Percentiles rank a stretch among this genome's conserved stretches.
phyloP scores from a whole-genome alignment of 2,888 invertebrate genomes.

The Tridacna crocea region DNA sequence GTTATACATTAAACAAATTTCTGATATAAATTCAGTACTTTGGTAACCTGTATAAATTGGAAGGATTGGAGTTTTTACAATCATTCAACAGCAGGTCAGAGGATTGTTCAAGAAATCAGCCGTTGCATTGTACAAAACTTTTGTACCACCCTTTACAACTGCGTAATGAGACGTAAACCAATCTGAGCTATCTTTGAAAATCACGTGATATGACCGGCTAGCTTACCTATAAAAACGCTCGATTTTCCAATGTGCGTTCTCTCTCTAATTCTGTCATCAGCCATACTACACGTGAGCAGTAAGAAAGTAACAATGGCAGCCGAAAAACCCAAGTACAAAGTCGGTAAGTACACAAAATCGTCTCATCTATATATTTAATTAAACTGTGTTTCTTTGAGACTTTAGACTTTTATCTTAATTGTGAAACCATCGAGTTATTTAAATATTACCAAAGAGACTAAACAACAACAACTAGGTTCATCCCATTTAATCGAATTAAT shows the following conservation, averaged over 20 bases:
- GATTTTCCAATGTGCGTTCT: slow-evolving; percentile 26
- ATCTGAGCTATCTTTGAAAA: not conserved
- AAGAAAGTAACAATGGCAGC: slow-evolving; percentile 18
- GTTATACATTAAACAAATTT: too few species aligned
- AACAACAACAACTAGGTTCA: too few species aligned
- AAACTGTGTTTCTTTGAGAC: not conserved
- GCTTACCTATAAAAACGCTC: slow-evolving; percentile 32
- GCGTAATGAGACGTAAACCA: slow-evolving; percentile 1
- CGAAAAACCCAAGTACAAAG: slow-evolving; percentile 40
- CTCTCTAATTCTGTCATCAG: slow-evolving; percentile 26
- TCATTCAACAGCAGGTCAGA: too few species aligned
- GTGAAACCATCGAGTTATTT: not conserved
- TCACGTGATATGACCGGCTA: slow-evolving; percentile 38
- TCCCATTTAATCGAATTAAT: too few species aligned
- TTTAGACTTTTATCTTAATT: not conserved
- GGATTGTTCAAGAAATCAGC: too few species aligned
- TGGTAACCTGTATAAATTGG: too few species aligned
- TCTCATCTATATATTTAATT: too few species aligned
- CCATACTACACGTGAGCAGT: slow-evolving; percentile 5
- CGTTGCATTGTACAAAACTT: not conserved
- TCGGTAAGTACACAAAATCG: slow-evolving; percentile 33
- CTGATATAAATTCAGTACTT: too few species aligned
- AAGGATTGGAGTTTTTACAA: too few species aligned
- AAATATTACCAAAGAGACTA: too few species aligned
- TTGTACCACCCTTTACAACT: not conserved